Evolutionary conservation across 2,888 invertebrate genomes (phyloP).

Genomic region (Chironomus riparius): DNA sequence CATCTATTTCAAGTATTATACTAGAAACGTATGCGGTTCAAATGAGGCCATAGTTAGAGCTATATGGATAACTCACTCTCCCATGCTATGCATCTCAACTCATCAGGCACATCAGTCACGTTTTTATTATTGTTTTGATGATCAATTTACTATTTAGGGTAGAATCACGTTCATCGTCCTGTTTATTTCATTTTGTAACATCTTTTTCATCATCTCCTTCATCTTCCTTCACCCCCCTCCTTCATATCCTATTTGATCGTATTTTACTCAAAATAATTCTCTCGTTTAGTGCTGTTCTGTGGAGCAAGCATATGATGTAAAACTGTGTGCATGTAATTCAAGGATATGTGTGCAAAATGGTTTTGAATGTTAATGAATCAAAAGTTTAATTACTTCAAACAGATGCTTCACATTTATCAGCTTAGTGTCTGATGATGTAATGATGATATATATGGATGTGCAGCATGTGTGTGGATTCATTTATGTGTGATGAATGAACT

Average conservation of each 20-base stretch:
- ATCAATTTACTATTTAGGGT: constrained; percentile 23
- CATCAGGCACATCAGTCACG: constrained; percentile 29
- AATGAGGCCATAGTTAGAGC: not conserved
- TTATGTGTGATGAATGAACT: no score
- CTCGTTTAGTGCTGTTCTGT: not conserved
- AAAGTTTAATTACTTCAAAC: constrained; percentile 27
- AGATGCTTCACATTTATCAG: constrained; percentile 8
- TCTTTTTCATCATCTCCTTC: not conserved
- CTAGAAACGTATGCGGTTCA: not conserved
- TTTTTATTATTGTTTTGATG: constrained; percentile 28
- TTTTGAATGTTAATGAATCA: constrained; percentile 24
- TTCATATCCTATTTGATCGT: not conserved
- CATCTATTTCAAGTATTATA: not conserved
- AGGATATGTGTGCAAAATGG: not conserved
- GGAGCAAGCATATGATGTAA: no score
- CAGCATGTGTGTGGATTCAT: no score
- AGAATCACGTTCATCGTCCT: constrained; percentile 20
- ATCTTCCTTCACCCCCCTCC: not conserved
- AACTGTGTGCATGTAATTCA: not conserved
- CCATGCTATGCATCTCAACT: constrained; percentile 22
- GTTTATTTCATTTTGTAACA: constrained; percentile 1
- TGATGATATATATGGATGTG: no score
- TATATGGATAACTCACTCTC: constrained; percentile 1
- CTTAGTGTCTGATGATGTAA: not conserved
- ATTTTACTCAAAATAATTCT: not conserved